phyloP scores from a whole-genome alignment of 1,140 invertebrate species.

The Panulirus ornatus region DNA sequence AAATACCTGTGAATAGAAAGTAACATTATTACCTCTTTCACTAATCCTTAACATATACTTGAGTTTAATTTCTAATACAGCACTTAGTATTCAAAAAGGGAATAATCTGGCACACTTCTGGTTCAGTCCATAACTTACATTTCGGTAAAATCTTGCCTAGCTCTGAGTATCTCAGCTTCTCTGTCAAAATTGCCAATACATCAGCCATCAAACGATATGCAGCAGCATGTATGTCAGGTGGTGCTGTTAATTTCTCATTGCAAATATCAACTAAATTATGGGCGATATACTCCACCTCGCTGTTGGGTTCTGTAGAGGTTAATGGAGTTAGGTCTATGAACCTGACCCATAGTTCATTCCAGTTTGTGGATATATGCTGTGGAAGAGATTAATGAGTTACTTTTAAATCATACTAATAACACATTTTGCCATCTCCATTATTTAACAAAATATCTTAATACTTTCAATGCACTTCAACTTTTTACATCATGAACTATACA shows the following conservation, averaged over 20 bases:
- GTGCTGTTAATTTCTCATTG: constrained; percentile 14
- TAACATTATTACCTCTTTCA: too few species aligned
- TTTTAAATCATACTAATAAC: too few species aligned
- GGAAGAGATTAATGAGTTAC: background rate
- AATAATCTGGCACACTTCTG: too few species aligned
- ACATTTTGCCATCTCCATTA: too few species aligned
- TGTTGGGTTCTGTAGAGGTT: constrained; percentile 61
- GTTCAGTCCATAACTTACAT: constrained; percentile 47
- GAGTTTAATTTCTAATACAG: too few species aligned
- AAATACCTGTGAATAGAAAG: too few species aligned
- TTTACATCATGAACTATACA: too few species aligned
- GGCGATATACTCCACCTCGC: constrained; percentile 62
- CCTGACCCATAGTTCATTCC: constrained; percentile 57
- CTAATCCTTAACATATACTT: too few species aligned
- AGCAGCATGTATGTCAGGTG: constrained; percentile 44
- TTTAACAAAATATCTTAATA: too few species aligned
- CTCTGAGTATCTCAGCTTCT: constrained; percentile 45
- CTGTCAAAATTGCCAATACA: constrained; percentile 39
- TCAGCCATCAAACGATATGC: constrained; percentile 23
- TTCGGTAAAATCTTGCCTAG: constrained; percentile 38
- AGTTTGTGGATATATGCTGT: constrained; percentile 57
- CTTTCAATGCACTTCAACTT: too few species aligned
- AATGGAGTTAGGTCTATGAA: constrained; percentile 51
- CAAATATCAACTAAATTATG: constrained; percentile 25
- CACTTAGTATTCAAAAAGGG: too few species aligned